Evolutionary conservation across 2,797 vertebrate genomes (phyloP).

Genomic region (Alexandromys oeconomus): DNA sequence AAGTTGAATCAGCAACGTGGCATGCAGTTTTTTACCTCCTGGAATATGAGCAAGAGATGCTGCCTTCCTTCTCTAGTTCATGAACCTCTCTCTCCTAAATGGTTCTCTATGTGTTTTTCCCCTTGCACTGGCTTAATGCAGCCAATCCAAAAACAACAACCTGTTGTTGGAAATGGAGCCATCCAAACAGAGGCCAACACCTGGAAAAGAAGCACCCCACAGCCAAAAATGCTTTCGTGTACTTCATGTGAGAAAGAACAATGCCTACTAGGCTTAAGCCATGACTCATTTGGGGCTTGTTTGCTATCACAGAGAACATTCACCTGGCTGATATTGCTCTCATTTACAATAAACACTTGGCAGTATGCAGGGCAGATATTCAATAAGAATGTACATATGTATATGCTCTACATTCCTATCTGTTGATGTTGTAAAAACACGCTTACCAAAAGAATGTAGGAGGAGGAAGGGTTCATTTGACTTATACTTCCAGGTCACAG

Average conservation of each 20-base stretch:
- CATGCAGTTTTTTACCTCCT: neutral
- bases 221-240: neutral
- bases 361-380: neutral
- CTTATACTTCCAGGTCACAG: neutral
- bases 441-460: neutral
- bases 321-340: neutral
- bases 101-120: neutral
- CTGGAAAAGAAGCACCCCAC: neutral
- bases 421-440: neutral
- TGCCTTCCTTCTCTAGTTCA: neutral
- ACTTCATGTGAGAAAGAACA: neutral
- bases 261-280: neutral
- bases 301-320: neutral
- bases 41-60: neutral
- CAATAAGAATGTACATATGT: neutral
- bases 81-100: neutral
- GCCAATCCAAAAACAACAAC: neutral
- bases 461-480: neutral
- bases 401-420: neutral
- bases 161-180: neutral
- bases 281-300: neutral
- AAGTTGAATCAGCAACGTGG: neutral
- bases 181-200: neutral
- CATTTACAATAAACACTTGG: neutral
- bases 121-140: neutral